phyloP scores from a whole-genome alignment of 2,113 vertebrate species.

The Ctenomys sociabilis region DNA sequence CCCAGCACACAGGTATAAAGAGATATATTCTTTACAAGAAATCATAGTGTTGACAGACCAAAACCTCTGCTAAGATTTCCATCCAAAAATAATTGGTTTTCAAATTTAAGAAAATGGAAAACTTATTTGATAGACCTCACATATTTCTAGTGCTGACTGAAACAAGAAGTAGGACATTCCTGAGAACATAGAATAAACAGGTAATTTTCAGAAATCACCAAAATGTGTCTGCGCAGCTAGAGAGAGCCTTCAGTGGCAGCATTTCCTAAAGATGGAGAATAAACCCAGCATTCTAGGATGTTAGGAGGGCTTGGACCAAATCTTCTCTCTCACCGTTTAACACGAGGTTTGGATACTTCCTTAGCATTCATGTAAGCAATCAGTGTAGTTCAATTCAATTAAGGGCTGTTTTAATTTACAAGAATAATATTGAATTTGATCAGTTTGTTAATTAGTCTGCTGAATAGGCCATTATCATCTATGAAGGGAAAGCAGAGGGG shows the following conservation, averaged over 20 bases:
- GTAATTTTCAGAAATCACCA: slow-evolving; percentile 62
- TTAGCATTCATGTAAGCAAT: background rate
- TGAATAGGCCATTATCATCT: background rate
- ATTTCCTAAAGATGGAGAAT: background rate
- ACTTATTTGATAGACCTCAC: slow-evolving; percentile 56
- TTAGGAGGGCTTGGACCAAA: background rate
- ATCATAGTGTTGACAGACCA: slow-evolving; percentile 57
- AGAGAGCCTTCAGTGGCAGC: background rate
- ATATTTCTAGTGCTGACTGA: slow-evolving; percentile 67
- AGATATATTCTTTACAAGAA: slow-evolving; percentile 71
- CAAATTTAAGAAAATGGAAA: slow-evolving; percentile 66
- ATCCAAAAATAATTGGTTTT: slow-evolving; percentile 50
- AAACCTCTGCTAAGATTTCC: slow-evolving; percentile 1
- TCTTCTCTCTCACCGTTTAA: background rate
- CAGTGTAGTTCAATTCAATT: background rate
- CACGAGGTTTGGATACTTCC: background rate
- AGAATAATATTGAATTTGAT: background rate
- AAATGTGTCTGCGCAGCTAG: slow-evolving; percentile 60
- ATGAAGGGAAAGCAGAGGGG: background rate
- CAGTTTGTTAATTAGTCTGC: background rate
- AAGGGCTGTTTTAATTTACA: background rate
- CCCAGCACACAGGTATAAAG: slow-evolving; percentile 65
- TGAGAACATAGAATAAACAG: slow-evolving; percentile 68
- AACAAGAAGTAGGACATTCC: slow-evolving; percentile 70
- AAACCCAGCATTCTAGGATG: background rate